These are phyloP conservation scores for Hydrotaea cyrtoneurina DNA, from an alignment of 2,888 invertebrate genomes.

Conservation along the genomic window DNA sequence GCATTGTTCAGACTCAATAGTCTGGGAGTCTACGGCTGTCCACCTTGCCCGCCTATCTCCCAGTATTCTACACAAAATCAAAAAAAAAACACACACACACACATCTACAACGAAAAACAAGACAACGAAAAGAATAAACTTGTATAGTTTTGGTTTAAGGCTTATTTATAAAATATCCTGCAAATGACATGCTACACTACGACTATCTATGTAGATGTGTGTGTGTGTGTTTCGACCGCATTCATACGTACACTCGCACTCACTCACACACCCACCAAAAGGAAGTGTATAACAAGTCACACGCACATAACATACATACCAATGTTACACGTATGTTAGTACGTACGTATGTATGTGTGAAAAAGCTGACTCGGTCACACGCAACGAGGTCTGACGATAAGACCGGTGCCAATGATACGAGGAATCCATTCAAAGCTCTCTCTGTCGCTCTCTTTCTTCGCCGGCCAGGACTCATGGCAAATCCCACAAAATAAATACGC, in stretches of 20 bases:
- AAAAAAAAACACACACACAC: background rate
- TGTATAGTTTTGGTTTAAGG: conserved; percentile 53
- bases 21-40: background rate
- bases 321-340: conserved; percentile 3
- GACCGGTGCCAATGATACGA: background rate
- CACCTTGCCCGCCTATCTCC: background rate
- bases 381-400: background rate
- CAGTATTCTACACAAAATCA: background rate
- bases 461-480: no score
- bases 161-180: conserved; percentile 64
- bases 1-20: conserved; percentile 30
- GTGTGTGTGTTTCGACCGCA: background rate
- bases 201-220: background rate
- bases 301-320: no score
- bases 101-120: background rate
- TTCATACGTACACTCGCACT: background rate
- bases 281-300: no score
- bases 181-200: conserved; percentile 56
- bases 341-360: conserved; percentile 10
- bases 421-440: conserved; percentile 12
- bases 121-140: conserved; percentile 31
- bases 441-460: background rate
- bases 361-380: conserved; percentile 48
- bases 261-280: background rate
- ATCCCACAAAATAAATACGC: no score